phyloP scores from a whole-genome alignment of 37 sponge, comb jelly and placozoan species.

The Ephydatia muelleri region DNA sequence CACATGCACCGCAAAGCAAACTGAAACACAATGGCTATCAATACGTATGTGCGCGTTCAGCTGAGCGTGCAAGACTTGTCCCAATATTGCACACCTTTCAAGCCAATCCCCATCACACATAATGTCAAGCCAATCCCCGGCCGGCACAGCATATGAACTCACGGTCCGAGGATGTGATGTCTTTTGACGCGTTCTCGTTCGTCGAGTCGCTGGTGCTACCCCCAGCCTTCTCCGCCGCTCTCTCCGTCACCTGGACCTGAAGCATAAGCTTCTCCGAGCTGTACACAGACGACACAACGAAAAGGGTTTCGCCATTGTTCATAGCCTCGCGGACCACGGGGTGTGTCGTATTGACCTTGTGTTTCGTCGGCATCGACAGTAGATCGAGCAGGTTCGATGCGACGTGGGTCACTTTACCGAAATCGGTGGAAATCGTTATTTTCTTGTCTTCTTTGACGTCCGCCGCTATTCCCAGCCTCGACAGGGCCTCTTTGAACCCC shows the following conservation, averaged over 20 bases:
- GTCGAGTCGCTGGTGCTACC: background rate
- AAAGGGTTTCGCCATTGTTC: slow-evolving; percentile 30
- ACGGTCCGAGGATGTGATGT: no score
- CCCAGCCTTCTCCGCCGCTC: background rate
- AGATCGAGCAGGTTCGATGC: slow-evolving; percentile 24
- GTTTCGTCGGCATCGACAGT: background rate
- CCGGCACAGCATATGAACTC: no score
- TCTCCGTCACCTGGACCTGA: background rate
- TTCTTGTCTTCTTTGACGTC: slow-evolving; percentile 36
- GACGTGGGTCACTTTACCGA: slow-evolving; percentile 56
- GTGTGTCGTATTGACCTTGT: slow-evolving; percentile 43
- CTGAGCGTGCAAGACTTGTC: no score
- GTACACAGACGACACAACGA: slow-evolving; percentile 61
- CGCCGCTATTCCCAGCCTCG: slow-evolving; percentile 17
- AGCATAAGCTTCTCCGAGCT: slow-evolving; percentile 29
- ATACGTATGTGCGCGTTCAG: background rate
- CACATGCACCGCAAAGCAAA: no score
- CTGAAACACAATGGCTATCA: background rate
- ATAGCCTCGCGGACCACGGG: slow-evolving; percentile 59
- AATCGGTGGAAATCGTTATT: slow-evolving; percentile 24
- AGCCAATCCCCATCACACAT: no score
- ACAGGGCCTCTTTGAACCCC: slow-evolving; percentile 23
- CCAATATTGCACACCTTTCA: no score
- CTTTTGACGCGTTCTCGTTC: no score
- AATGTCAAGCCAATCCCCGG: no score